phyloP scores from a whole-genome alignment of 2,888 invertebrate species.

The Lochmaea crataegi region DNA sequence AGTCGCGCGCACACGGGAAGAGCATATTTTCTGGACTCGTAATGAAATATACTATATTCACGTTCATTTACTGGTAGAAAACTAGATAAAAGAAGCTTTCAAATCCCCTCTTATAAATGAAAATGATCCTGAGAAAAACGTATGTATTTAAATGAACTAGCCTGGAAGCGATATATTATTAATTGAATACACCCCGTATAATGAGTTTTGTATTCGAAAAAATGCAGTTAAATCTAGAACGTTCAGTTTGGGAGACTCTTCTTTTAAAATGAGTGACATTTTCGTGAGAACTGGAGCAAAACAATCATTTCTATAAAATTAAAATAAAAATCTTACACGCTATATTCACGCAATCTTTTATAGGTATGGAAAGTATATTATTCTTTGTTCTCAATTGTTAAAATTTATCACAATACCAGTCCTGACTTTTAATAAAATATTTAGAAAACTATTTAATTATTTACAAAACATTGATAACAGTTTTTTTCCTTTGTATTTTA shows the following conservation, averaged over 20 bases:
- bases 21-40: too few relatives aligned
- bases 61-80: too few relatives aligned
- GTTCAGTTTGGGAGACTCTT: slow-evolving; percentile 13
- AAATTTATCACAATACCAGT: background rate
- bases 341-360: slow-evolving; percentile 17
- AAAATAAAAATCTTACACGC: slow-evolving; percentile 20
- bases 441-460: too few relatives aligned
- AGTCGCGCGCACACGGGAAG: too few relatives aligned
- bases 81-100: too few relatives aligned
- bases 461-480: background rate
- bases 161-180: too few relatives aligned
- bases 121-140: too few relatives aligned
- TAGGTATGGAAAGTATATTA: slow-evolving; percentile 7
- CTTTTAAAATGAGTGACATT: slow-evolving; percentile 38
- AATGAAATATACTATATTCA: too few relatives aligned
- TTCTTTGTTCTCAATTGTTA: slow-evolving; percentile 7
- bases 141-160: too few relatives aligned
- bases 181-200: background rate
- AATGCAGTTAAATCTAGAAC: slow-evolving; percentile 24
- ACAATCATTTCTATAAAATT: slow-evolving; percentile 28
- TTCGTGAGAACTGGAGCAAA: slow-evolving; percentile 43
- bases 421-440: too few relatives aligned
- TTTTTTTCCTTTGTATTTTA: background rate
- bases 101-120: too few relatives aligned
- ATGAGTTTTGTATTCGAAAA: background rate